phyloP scores from a whole-genome alignment of 2,113 vertebrate genomes.

The Ursus arctos region DNA sequence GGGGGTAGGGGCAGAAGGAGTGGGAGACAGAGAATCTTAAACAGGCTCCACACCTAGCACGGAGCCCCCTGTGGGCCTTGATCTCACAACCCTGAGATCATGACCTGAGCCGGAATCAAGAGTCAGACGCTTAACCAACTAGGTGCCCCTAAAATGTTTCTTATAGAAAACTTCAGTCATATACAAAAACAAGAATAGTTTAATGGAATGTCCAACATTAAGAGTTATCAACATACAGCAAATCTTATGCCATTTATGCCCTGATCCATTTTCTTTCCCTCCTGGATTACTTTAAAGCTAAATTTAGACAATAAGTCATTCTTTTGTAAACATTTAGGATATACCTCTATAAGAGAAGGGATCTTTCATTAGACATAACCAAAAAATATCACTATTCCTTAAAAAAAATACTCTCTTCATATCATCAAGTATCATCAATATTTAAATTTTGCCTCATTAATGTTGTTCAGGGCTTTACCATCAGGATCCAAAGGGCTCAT shows the following conservation, averaged over 20 bases:
- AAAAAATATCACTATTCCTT: not conserved
- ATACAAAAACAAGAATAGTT: not conserved
- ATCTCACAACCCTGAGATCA: too few species aligned
- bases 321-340: not conserved
- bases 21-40: not conserved
- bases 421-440: not conserved
- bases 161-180: not conserved
- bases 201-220: not conserved
- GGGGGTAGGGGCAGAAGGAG: not conserved
- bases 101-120: not conserved
- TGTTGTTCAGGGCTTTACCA: not conserved
- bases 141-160: not conserved
- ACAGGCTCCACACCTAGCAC: not conserved
- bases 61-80: not conserved
- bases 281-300: slow-evolving; percentile 12
- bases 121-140: not conserved
- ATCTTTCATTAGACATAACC: not conserved
- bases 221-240: not conserved
- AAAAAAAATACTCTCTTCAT: not conserved
- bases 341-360: not conserved
- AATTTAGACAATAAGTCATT: not conserved
- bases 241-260: not conserved
- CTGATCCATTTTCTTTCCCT: not conserved
- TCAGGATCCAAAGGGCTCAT: not conserved
- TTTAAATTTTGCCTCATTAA: not conserved